Base-by-base conservation (phyloP, 2,113 vertebrate genomes). In the Pachycephala philippinensis region DNA sequence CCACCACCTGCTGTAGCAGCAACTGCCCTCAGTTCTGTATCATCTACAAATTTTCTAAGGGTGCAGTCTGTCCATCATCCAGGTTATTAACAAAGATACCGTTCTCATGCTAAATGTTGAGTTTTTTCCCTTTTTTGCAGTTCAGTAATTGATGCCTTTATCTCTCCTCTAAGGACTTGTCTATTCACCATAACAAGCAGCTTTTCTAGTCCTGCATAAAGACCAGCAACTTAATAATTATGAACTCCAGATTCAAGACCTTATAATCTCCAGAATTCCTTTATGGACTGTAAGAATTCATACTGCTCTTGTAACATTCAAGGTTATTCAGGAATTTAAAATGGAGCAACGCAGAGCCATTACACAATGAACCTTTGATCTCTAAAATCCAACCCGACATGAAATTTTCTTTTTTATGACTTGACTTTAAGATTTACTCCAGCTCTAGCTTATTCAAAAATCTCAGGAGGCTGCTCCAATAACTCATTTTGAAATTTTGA, bases 381-480 rank as follows among this genome's bases (percentile, higher is more conserved):
- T 93, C 35, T 56, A 96, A 97, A 97, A 95, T 76, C 70, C 88
- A 89, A 90, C 31, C 68, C 15, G 21, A 92, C 45, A 86, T 44
- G 22, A 95, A 93, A 69, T 77, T 94, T 93, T 93, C 72, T 72
- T 82, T 91, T 89, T 95, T 94, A 82, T 89, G 35, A 76, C 79
- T 87, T 78, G 68, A 82, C 76, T 91, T 90, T 42, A 93, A 95
- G 93, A 96, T 96, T 96, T 94, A 97, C 84, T 94, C 53, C 44
- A 87, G 63, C 88, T 96, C 81, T 59, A 88, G 72, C 64, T 96
- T 92, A 87, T 81, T 94, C 78, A 47, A 90, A 93, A 94, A 93
- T 86, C 94, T 91, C 87, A 87, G 72, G 81, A 94, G 91, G 68
- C 50, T 86, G 81, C 63, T 96, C 86, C 90, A 92, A 75, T 91